A percentile compares a stretch with the other conserved stretches of the same genome.
phyloP scores from a whole-genome alignment of 2,888 invertebrate species.

The Dendrolimus pini region DNA sequence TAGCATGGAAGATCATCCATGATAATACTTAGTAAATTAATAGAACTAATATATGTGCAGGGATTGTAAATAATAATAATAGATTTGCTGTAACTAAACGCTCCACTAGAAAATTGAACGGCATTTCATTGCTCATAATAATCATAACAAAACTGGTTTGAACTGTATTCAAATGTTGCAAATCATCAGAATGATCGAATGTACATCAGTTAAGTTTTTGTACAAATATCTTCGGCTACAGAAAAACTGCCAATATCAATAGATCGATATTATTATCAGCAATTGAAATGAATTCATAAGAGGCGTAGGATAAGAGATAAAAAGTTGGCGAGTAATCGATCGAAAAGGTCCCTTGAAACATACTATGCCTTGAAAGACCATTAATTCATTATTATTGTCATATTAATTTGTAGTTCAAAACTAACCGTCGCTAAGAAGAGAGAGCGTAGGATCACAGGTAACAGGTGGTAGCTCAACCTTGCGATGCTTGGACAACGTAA shows the following conservation, averaged over 20 bases:
- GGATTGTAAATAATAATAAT: no score
- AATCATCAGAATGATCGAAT: not conserved
- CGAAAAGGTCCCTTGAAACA: no score
- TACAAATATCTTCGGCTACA: not conserved
- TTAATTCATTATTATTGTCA: not conserved
- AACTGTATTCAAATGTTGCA: not conserved
- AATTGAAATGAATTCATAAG: not conserved
- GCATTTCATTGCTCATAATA: not conserved
- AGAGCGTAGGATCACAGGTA: constrained; percentile 46
- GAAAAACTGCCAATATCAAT: not conserved
- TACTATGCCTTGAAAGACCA: no score
- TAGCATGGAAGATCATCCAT: no score
- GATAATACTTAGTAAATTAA: no score
- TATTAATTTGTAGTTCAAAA: constrained; percentile 5
- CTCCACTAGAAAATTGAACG: not conserved
- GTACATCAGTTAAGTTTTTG: not conserved
- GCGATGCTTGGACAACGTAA: constrained; percentile 78
- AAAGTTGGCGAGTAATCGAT: no score
- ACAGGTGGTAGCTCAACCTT: constrained; percentile 78
- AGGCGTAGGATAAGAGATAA: no score
- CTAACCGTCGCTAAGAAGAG: constrained; percentile 56
- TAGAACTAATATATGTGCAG: no score
- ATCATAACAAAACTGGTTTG: constrained; percentile 1
- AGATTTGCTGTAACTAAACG: not conserved
- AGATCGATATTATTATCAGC: not conserved